Base-by-base conservation (phyloP, 2,888 invertebrate species). In the Campaea margaritaria region DNA sequence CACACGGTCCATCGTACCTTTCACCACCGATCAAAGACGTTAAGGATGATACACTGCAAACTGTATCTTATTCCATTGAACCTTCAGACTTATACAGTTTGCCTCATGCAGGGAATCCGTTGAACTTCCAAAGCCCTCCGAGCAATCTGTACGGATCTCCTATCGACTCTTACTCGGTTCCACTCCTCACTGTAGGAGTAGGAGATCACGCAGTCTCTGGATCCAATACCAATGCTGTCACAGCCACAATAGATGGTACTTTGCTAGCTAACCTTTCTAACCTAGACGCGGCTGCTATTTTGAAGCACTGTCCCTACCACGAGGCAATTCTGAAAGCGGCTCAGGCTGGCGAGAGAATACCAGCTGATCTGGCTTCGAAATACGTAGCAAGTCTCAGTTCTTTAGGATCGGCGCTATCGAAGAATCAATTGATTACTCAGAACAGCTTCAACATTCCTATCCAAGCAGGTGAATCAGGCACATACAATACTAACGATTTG, bases 1-100 rank as follows among this genome's bases (percentile, higher is more conserved):
- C 88, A 10, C 91, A 93, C 67, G 89, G 89, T 0, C 89, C 93
- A 0, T 83, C 94, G 0, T 95, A 95, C 72, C 82, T 95, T 36
- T 94, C 95, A 0, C 95, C 95, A 0, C 95, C 95, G 2, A 92
- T 95, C n/a, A 87, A 93, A 44, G 94, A 93, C 58, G 74, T 94
- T 0, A 93, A 93, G 55, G 95, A 94, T 50, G 76, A 78, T 0
- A 81, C 86, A 2, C 50, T 74, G 1, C 85, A 69, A 64, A 83
- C 70, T 16, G 79, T 93, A 0, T 87, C 89, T 0, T 68, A 91
- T 27, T 91, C 93, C 0, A 91, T 92, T 8, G 91, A 91, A 73
- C 93, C 93, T 0, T 85, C 93, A 0, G 89, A 82, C 64, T 74
- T 94, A 0, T 94, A 90, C 74, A 93, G 93, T 63, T 76, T 94